phyloP scores from a whole-genome alignment of 1,140 invertebrate species.

The Adoxophyes honmai region DNA sequence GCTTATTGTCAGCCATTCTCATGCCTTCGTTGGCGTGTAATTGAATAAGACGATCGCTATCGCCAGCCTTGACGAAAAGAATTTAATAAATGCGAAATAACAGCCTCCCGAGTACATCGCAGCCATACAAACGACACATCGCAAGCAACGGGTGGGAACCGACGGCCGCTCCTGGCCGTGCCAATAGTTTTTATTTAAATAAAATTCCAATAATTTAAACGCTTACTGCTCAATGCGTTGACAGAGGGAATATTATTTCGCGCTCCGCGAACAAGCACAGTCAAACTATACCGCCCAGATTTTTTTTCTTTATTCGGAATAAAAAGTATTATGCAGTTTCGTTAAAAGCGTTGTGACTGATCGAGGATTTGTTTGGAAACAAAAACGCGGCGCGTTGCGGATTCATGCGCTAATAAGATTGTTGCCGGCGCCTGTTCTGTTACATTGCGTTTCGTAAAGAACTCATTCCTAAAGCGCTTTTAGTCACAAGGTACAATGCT shows the following conservation, averaged over 20 bases:
- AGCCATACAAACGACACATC: slow-evolving; percentile 23
- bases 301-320: slow-evolving; percentile 6
- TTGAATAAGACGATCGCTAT: slow-evolving; percentile 63
- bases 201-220: slow-evolving; percentile 43
- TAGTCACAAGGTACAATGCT: slow-evolving; percentile 33
- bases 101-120: slow-evolving; percentile 20
- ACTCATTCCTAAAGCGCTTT: slow-evolving; percentile 32
- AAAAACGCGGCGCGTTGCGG: background rate
- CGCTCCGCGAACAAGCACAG: slow-evolving; percentile 21
- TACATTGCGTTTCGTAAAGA: slow-evolving; percentile 22
- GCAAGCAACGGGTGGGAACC: slow-evolving; percentile 17
- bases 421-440: background rate
- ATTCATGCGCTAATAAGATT: slow-evolving; percentile 7
- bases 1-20: slow-evolving; percentile 54
- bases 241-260: slow-evolving; percentile 31
- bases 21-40: slow-evolving; percentile 56
- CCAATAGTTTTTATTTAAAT: slow-evolving; percentile 41
- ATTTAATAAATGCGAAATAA: slow-evolving; percentile 60
- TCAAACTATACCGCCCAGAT: slow-evolving; percentile 19
- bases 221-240: slow-evolving; percentile 29
- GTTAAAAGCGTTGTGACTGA: background rate
- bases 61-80: slow-evolving; percentile 45
- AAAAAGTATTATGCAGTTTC: background rate
- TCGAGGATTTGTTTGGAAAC: background rate
- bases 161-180: slow-evolving; percentile 16